Evolutionary conservation across 2,888 invertebrate genomes (phyloP), one percentile per base, ranked within the genome.

Genomic region (Diplazon laetatorius): DNA sequence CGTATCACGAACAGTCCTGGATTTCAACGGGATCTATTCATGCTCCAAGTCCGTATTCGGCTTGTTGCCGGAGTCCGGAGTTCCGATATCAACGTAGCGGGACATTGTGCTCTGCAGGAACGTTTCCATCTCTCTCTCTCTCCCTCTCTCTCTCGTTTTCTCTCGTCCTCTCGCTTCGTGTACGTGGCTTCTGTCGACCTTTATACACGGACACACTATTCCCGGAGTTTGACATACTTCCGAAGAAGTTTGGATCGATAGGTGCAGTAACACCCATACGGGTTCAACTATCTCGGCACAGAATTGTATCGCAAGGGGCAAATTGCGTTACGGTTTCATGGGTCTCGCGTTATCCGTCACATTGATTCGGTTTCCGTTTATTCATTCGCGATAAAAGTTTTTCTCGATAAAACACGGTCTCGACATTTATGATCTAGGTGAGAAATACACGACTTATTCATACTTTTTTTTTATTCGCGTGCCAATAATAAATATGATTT

Each of bases 1-100:
- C 66, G 39, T n/a, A 35, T 37, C 71, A 69, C 70, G 50, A 77
- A 44, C 57, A 20, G 12, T 30, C 50, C n/a, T 20, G 14, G 46
- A 12, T 25, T 60, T 71, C 30, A 12, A 22, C 48, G 48, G 46
- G 30, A 30, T 35, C 16, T 48, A 63, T 48, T 46, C 25, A 44
- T n/a, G 25, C 16, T 25, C 16, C 22, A 63, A 14, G 39, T 63
- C 8, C 35, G 8, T 16, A 20, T 20, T 39, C 14, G n/a, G 9
- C 5, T 30, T 35, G 14, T 2, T 14, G 35, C 0, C 12, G 22
- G 6, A 35, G 63, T 46, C 46, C 16, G 30, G 30, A 48, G 62
- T 46, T 37, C 50, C 30, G 44, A 60, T 59, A 60, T 50, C 59
- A 59, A 16, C 71, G 52, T 25, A 37, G 60, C 71, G 50, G 16